phyloP scores from a whole-genome alignment of 2,888 invertebrate species.

The Papilio protenor region DNA sequence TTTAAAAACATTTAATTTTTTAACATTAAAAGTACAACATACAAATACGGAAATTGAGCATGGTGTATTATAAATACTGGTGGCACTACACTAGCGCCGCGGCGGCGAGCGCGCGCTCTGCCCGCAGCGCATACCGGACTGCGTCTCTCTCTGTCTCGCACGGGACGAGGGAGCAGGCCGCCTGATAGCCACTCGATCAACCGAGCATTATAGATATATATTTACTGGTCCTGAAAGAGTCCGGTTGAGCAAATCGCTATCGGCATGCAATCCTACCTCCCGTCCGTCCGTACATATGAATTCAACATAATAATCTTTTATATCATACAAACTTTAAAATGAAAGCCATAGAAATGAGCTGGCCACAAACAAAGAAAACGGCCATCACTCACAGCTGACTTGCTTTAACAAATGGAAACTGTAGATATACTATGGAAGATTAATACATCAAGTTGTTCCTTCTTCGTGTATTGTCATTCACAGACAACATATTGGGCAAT shows the following conservation, averaged over 20 bases:
- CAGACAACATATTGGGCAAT: not conserved
- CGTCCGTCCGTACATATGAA: not conserved
- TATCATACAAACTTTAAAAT: too few species aligned
- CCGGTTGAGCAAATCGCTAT: slow-evolving; percentile 35
- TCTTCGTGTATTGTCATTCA: not conserved
- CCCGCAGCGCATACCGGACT: slow-evolving; percentile 36
- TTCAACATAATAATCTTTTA: too few species aligned
- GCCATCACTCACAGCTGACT: not conserved
- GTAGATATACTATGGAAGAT: not conserved
- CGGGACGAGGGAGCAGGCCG: not conserved
- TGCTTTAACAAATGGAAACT: slow-evolving; percentile 3
- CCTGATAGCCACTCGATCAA: slow-evolving; percentile 34
- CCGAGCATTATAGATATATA: slow-evolving; percentile 38
- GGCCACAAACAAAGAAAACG: not conserved
- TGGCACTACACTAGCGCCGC: slow-evolving; percentile 45
- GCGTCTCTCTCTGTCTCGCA: not conserved
- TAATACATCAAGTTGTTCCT: not conserved
- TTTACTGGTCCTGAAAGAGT: slow-evolving; percentile 40
- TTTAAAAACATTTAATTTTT: slow-evolving; percentile 73
- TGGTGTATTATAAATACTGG: slow-evolving; percentile 75
- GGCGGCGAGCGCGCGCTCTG: slow-evolving; percentile 47
- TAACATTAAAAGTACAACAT: slow-evolving; percentile 79
- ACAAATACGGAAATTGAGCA: slow-evolving; percentile 83
- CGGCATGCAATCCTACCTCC: slow-evolving; percentile 20
- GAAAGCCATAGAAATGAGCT: not conserved